Conservation (phyloP, 1,140 invertebrate species). For the Heliconius hewitsoni region DNA sequence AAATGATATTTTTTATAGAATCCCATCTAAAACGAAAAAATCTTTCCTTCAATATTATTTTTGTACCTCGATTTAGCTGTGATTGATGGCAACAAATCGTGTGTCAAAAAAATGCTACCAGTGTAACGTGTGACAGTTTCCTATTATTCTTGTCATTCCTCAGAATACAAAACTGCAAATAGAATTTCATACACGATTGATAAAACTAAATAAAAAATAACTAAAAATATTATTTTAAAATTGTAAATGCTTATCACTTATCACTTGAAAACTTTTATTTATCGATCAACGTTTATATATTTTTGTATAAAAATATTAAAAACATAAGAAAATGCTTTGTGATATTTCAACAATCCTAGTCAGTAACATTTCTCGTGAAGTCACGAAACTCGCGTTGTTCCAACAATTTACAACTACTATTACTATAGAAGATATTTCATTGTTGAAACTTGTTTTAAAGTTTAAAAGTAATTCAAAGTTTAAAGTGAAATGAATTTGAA, state of each 20-base stretch:
- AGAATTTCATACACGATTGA: conserved; percentile 23
- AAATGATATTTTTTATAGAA: not conserved
- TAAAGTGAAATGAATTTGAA: conserved; percentile 25
- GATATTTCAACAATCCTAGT: conserved; percentile 14
- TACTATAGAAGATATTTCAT: conserved; percentile 26
- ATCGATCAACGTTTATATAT: too few species aligned
- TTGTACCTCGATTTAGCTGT: conserved; percentile 29
- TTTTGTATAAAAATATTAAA: too few species aligned
- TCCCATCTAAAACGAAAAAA: conserved; percentile 1
- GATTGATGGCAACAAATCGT: conserved; percentile 33
- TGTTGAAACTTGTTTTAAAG: conserved; percentile 26
- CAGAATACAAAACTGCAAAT: conserved; percentile 25
- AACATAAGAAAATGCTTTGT: not conserved
- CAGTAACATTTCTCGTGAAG: conserved; percentile 5
- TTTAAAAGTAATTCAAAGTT: conserved; percentile 28
- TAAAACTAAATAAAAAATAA: not conserved
- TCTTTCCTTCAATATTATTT: conserved; percentile 20
- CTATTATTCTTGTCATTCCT: conserved; percentile 28
- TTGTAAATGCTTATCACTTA: too few species aligned
- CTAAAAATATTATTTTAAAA: too few species aligned
- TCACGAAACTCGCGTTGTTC: conserved; percentile 20
- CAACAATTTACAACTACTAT: conserved; percentile 26
- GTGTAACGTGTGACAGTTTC: conserved; percentile 27
- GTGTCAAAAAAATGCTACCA: conserved; percentile 31
- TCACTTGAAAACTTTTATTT: too few species aligned